Conservation (phyloP, 2,113 vertebrate genomes). For the Pomatorhinus ruficollis region DNA sequence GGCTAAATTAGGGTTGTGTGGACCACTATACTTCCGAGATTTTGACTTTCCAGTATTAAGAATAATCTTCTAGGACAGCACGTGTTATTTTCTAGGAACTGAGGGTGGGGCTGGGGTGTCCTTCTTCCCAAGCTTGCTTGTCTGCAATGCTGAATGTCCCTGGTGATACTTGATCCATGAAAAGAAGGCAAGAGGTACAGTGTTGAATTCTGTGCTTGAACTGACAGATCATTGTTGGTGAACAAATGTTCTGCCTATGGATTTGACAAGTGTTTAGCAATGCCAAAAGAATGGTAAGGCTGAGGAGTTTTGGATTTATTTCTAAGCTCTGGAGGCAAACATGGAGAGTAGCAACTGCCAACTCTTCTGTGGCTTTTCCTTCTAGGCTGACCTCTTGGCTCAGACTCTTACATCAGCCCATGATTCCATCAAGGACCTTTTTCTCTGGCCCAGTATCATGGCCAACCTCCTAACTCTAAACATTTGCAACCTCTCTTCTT, state of each 20-base stretch:
- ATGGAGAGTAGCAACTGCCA: not conserved
- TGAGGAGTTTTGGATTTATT: not conserved
- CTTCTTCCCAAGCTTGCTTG: not conserved
- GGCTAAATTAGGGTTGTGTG: not conserved
- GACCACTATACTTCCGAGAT: not conserved
- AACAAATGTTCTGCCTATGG: not conserved
- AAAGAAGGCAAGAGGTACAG: not conserved
- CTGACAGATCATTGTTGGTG: not conserved
- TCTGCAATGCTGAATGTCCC: not conserved
- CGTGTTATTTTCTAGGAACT: not conserved
- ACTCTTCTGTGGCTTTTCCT: not conserved
- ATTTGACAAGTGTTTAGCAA: not conserved
- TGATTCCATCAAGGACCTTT: not conserved
- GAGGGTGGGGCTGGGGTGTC: accelerated
- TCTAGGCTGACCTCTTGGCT: not conserved
- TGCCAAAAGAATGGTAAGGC: not conserved
- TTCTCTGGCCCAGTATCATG: not conserved
- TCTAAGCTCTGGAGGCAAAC: not conserved
- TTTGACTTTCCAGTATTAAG: not conserved
- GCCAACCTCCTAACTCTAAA: not conserved
- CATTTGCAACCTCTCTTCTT: not conserved
- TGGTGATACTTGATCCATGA: not conserved
- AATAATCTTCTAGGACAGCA: not conserved
- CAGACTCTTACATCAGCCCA: not conserved
- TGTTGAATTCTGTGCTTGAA: not conserved